Conservation (phyloP, 2,888 invertebrate species). For the Orthonevra nobilis region DNA sequence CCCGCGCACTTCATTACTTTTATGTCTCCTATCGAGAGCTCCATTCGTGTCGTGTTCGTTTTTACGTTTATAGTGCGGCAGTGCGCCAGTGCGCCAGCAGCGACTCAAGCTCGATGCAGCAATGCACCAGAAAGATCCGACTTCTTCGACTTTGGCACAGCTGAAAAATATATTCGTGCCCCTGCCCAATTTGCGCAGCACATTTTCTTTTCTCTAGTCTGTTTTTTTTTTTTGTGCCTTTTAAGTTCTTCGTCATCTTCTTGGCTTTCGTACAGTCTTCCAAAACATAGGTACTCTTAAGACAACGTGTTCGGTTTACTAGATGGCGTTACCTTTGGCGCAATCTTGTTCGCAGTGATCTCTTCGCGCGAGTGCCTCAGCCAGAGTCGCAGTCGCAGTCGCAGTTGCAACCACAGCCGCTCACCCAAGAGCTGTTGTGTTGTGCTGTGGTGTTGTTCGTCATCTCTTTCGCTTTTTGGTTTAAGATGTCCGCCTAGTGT, state of each 20-base stretch:
- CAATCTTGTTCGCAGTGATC: constrained; percentile 65
- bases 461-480: constrained; percentile 31
- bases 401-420: no score
- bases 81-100: constrained; percentile 42
- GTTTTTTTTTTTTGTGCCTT: no score
- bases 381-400: constrained; percentile 10
- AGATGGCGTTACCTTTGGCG: constrained; percentile 67
- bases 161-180: constrained; percentile 66
- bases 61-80: constrained; percentile 34
- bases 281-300: constrained; percentile 28
- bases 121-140: constrained; percentile 50
- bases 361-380: constrained; percentile 49
- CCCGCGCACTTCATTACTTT: constrained; percentile 81
- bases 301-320: constrained; percentile 45
- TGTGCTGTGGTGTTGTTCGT: no score
- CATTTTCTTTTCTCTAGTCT: constrained; percentile 26
- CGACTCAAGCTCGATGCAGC: constrained; percentile 36
- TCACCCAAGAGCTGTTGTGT: no score
- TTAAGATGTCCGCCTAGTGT: constrained; percentile 60
- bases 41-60: constrained; percentile 68
- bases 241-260: constrained; percentile 5
- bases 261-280: no score
- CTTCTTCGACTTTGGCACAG: constrained; percentile 54
- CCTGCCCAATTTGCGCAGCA: constrained; percentile 69
- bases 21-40: constrained; percentile 78